Evolutionary conservation across 2,888 invertebrate species (phyloP).

Genomic region (Lepeophtheirus nordmannii): DNA sequence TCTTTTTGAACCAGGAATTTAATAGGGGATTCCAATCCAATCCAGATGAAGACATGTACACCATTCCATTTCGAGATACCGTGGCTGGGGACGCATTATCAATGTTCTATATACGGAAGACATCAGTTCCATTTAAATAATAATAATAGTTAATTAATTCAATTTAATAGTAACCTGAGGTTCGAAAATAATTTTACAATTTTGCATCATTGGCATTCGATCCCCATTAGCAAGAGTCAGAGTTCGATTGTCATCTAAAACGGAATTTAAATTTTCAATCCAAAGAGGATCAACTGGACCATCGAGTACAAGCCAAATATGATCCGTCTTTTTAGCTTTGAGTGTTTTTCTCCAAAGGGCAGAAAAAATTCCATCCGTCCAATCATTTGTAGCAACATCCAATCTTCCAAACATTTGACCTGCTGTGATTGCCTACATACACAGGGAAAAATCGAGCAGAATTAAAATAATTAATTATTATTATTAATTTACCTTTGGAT

Average conservation of each 20-base stretch:
- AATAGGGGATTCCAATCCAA: constrained; percentile 81
- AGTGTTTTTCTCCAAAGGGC: constrained; percentile 88
- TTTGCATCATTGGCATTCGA: constrained; percentile 78
- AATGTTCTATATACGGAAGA: constrained; percentile 45
- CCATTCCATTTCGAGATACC: constrained; percentile 79
- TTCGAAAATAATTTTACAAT: constrained; percentile 89
- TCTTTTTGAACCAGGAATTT: constrained; percentile 57
- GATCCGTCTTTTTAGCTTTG: constrained; percentile 68
- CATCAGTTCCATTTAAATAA: neutral
- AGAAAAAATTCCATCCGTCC: constrained; percentile 96
- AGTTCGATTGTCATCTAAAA: constrained; percentile 88
- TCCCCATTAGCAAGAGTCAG: constrained; percentile 88
- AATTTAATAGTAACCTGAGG: constrained; percentile 45
- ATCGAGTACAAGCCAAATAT: constrained; percentile 84
- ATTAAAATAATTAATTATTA: neutral
- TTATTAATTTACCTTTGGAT: constrained; percentile 53
- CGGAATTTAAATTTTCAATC: constrained; percentile 95
- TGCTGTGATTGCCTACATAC: constrained; percentile 60
- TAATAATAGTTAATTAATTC: neutral
- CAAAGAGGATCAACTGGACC: constrained; percentile 95
- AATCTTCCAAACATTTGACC: constrained; percentile 93
- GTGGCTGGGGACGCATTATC: constrained; percentile 96
- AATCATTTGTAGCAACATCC: constrained; percentile 93
- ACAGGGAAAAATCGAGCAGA: neutral
- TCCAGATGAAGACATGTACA: constrained; percentile 90